Evolutionary conservation across 1,140 invertebrate genomes (phyloP), one percentile per base, ranked within the genome.

Genomic region (Gryllus bimaculatus): DNA sequence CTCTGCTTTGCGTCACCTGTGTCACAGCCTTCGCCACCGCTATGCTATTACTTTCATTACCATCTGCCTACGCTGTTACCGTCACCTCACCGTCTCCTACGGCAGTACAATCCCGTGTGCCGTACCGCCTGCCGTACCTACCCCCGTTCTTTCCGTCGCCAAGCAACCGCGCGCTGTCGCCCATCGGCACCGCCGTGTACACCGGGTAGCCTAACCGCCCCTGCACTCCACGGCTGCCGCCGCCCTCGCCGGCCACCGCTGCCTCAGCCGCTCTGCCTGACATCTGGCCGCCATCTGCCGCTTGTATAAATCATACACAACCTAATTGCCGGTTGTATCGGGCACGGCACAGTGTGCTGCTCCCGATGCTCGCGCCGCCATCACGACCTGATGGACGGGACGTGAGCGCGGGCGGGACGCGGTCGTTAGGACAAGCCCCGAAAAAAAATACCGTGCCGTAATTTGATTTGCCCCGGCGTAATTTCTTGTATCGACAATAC

Each of bases 271-370:
- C 54, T 18, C 54, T 66, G 54, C 54, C 10, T 66, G 54, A 66
- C 54, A 66, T 66, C 54, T 66, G 54, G 54, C 10, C 54, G 54
- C 54, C 54, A 66, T 66, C 54, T 66, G 54, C 54, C 54, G 54
- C 54, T 66, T 66, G 54, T 66, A 66, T 66, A 66, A 66, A 66
- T 66, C 54, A 66, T 66, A 66, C 54, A 66, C 54, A 66, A 66
- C 54, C 54, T 66, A 66, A 66, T 66, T 66, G 54, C 54, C 54
- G 54, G 54, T 66, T 66, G 54, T 66, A 66, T 66, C 54, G 54
- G 54, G 54, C 18, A 66, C 54, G 54, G 54, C 54, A 18, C 54
- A 18, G 54, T 18, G 54, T 18, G 54, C 54, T 10, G 54, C 54
- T 66, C 54, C 54, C 54, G 54, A 66, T 66, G 54, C 54, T 66